Evolutionary conservation across 2,888 invertebrate species (phyloP).

Genomic region (Mycalesis mineus): DNA sequence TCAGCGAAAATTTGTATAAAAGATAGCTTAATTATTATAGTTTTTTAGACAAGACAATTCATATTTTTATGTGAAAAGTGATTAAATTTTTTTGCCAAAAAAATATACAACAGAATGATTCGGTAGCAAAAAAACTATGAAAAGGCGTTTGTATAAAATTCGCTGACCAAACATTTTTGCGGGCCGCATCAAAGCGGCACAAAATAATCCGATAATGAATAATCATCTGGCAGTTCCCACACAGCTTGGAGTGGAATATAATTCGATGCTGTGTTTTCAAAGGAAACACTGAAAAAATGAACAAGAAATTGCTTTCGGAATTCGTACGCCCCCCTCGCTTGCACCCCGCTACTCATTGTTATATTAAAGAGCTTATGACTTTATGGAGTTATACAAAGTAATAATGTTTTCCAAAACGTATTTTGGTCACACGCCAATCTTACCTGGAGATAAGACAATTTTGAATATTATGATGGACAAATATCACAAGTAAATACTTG

Average conservation of each 20-base stretch:
- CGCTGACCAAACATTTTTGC: slow-evolving; percentile 12
- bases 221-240: slow-evolving; percentile 24
- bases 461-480: too few relatives aligned
- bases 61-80: too few relatives aligned
- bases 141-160: background rate
- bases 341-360: background rate
- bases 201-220: slow-evolving; percentile 25
- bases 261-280: slow-evolving; percentile 15
- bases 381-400: background rate
- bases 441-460: too few relatives aligned
- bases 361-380: background rate
- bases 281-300: slow-evolving; percentile 18
- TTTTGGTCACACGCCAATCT: too few relatives aligned
- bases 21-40: too few relatives aligned
- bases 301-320: slow-evolving; percentile 4
- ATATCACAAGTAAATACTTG: too few relatives aligned
- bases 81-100: too few relatives aligned
- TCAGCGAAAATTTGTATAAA: too few relatives aligned
- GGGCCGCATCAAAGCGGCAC: slow-evolving; percentile 9
- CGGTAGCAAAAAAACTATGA: background rate
- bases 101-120: too few relatives aligned
- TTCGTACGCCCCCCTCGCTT: background rate
- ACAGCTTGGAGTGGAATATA: slow-evolving; percentile 11
- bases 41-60: too few relatives aligned
- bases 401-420: too few relatives aligned